Base-by-base conservation (phyloP, 2,797 vertebrate species). In the Halcyon chelicuti region DNA sequence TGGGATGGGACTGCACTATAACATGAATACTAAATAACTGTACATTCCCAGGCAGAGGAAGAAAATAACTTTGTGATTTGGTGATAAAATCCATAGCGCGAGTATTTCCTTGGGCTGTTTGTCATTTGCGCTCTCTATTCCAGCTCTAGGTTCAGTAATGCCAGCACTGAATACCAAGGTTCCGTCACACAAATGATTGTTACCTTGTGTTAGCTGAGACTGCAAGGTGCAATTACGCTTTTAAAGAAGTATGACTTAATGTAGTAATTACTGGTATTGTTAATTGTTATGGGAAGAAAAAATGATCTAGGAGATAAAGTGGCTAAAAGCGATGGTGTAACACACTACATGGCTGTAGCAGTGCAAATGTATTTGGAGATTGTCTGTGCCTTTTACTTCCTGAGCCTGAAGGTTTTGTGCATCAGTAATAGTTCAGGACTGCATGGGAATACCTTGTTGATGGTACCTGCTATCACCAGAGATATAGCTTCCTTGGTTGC, bases 21-120 rank as follows among this genome's bases (percentile, higher is more conserved):
- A 96, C 87, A 96, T 91, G 96, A 97, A 98, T 98, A 94, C 93
- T 96, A 97, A 97, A 96, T 94, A 93, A 96, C 85, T 94, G 75
- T 78, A 83, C 17, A 5, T 90, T 96, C 81, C 31, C 29, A 89
- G 71, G 89, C 54, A 83, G 89, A 90, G 75, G 52, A 65, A 92
- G 84, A 90, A 95, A 95, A 96, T 92, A 95, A 94, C 68, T 81
- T 89, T 68, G 67, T 86, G 62, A 58, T 93, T 86, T 86, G 33
- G 62, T 80, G 87, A 73, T 93, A 33, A 84, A 96, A 81, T 87
- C 85, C 62, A 26, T 5, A 89, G 68, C 57, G 61, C 39, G 60
- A 91, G 88, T 71, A 80, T 92, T 96, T 91, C 63, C n/a, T 51
- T 88, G 88, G 65, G n/a, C 80, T 61, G 39, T 40, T 79, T 84